phyloP scores from a whole-genome alignment of 2,888 invertebrate species.

The Perizoma affinitatum region DNA sequence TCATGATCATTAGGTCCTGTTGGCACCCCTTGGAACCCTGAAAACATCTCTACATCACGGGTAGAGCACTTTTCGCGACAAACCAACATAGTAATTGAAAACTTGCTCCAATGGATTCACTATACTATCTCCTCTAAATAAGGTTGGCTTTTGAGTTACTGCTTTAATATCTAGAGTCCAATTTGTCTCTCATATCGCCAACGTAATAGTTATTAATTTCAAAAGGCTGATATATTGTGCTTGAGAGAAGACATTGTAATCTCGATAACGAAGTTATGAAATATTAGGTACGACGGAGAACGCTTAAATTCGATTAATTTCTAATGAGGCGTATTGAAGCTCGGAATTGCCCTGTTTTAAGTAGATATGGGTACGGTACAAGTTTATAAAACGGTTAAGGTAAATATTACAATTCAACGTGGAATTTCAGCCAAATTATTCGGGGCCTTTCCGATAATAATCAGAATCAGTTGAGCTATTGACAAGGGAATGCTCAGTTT shows the following conservation, averaged over 20 bases:
- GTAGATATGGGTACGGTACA: no score
- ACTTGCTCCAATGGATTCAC: slow-evolving; percentile 11
- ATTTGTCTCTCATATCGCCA: slow-evolving; percentile 23
- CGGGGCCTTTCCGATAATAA: no score
- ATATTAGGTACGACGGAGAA: background rate
- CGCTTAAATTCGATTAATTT: no score
- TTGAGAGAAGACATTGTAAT: slow-evolving; percentile 13
- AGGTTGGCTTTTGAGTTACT: slow-evolving; percentile 12
- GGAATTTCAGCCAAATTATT: no score
- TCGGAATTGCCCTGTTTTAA: no score
- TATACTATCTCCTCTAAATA: slow-evolving; percentile 4
- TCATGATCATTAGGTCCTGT: no score
- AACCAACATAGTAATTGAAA: slow-evolving; percentile 16
- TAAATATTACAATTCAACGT: no score
- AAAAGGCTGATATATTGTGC: slow-evolving; percentile 22
- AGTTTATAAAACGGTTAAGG: no score
- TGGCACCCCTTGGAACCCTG: background rate
- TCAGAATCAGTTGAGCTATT: no score
- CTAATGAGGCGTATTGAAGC: no score
- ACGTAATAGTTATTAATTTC: slow-evolving; percentile 24
- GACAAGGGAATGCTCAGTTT: no score
- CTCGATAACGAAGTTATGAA: slow-evolving; percentile 9
- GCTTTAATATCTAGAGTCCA: slow-evolving; percentile 13
- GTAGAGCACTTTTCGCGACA: background rate
- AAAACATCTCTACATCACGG: background rate